phyloP scores from a whole-genome alignment of 2,888 invertebrate species.

The Keiferia lycopersicella region DNA sequence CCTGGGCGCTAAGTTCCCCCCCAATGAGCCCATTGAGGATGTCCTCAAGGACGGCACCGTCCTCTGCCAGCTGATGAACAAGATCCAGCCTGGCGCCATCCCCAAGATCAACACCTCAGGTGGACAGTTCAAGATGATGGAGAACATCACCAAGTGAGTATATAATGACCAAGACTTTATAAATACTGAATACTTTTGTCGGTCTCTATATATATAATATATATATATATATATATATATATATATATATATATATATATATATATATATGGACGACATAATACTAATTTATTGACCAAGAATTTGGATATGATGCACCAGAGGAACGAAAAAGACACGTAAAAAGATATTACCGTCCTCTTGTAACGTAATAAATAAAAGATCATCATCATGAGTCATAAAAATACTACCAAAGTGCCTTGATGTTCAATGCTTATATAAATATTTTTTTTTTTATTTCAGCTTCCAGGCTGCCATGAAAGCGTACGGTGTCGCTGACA shows the following conservation, averaged over 20 bases:
- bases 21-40: conserved; percentile 91
- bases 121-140: conserved; percentile 99
- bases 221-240: too few species aligned
- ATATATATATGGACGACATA: too few species aligned
- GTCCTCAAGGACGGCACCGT: conserved; percentile 95
- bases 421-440: conserved; percentile 8
- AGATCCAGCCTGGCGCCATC: conserved; percentile 92
- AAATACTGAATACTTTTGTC: background rate
- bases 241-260: too few species aligned
- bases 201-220: too few species aligned
- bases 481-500: conserved; percentile 93
- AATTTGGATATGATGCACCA: background rate
- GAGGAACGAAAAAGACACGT: background rate
- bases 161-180: conserved; percentile 32
- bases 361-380: too few species aligned
- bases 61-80: conserved; percentile 97
- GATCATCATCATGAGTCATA: background rate
- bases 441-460: conserved; percentile 34
- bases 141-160: conserved; percentile 96
- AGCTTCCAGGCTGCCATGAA: conserved; percentile 93
- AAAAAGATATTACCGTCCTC: background rate
- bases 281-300: too few species aligned
- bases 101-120: conserved; percentile 95
- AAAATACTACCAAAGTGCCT: background rate
- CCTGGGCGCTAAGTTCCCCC: conserved; percentile 93